A percentile compares a stretch with the other conserved stretches of the same genome.
Evolutionary conservation across 2,113 vertebrate species (phyloP).

Genomic region (Prochilodus magdalenae): DNA sequence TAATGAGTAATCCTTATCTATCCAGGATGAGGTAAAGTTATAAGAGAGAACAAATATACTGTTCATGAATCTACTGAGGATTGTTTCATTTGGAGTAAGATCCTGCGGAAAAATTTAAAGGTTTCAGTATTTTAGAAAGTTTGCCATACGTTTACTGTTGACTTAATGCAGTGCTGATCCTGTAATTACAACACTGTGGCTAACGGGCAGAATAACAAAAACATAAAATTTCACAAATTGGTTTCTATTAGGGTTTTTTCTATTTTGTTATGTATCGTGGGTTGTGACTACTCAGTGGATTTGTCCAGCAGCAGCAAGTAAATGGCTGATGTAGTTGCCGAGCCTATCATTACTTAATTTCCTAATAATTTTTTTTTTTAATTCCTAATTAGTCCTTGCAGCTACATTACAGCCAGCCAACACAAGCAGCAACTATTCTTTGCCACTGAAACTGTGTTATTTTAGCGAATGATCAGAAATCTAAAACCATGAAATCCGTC

Average conservation of each 20-base stretch:
- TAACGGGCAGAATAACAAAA: slow-evolving; percentile 24
- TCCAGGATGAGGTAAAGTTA: not conserved
- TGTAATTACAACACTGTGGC: slow-evolving; percentile 50
- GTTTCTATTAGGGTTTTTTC: not conserved
- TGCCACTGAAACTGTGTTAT: not conserved
- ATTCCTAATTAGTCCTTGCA: not conserved
- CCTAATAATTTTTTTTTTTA: too few species aligned
- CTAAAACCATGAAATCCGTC: slow-evolving; percentile 3
- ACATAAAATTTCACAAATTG: slow-evolving; percentile 1
- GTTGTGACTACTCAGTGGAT: not conserved
- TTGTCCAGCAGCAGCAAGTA: not conserved
- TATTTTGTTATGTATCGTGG: not conserved
- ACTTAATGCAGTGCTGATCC: slow-evolving; percentile 39
- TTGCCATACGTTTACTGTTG: slow-evolving; percentile 31
- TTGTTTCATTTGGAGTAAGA: slow-evolving; percentile 19
- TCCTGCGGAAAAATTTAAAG: slow-evolving; percentile 21
- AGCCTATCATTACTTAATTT: not conserved
- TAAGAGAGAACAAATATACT: not conserved
- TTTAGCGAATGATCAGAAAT: not conserved
- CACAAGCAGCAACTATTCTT: slow-evolving; percentile 30
- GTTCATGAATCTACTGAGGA: slow-evolving; percentile 14
- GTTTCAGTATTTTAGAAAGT: not conserved
- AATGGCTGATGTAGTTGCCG: not conserved
- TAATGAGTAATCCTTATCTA: not conserved
- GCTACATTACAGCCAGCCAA: not conserved